These are phyloP conservation scores for Bacillus rossius DNA, from an alignment of 1,140 invertebrate species.

Conservation along the genomic window DNA sequence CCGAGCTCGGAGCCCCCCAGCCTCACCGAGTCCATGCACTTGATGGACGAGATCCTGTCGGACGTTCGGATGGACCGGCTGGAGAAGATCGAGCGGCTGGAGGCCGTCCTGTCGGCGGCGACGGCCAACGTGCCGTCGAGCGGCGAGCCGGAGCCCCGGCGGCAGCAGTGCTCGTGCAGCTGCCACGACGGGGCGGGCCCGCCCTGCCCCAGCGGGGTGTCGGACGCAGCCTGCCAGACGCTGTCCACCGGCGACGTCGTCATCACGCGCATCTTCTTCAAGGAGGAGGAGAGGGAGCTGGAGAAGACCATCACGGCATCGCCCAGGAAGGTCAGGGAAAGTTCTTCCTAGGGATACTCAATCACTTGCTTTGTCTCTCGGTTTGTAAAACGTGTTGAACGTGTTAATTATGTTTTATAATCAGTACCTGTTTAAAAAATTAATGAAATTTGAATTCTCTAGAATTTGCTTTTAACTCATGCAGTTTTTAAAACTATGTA, in stretches of 20 bases:
- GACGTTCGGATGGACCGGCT: conserved; percentile 76
- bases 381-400: too few species aligned
- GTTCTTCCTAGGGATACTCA: too few species aligned
- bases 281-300: conserved; percentile 47
- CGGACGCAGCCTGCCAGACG: conserved; percentile 66
- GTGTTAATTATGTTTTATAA: too few species aligned
- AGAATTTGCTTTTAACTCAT: too few species aligned
- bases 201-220: not conserved
- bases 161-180: too few species aligned
- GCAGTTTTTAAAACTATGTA: too few species aligned
- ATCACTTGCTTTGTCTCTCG: too few species aligned
- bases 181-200: too few species aligned
- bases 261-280: conserved; percentile 83
- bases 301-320: conserved; percentile 21
- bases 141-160: not conserved
- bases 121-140: not conserved
- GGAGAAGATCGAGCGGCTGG: conserved; percentile 81
- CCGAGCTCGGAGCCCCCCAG: conserved; percentile 66
- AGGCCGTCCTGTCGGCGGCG: conserved; percentile 72
- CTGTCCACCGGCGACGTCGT: conserved; percentile 91
- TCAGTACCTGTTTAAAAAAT: too few species aligned
- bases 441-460: too few species aligned
- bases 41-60: conserved; percentile 81
- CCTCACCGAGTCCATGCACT: conserved; percentile 85
- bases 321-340: not conserved